Evolutionary conservation across 2,888 invertebrate species (phyloP).

Genomic region (Latheticus oryzae): DNA sequence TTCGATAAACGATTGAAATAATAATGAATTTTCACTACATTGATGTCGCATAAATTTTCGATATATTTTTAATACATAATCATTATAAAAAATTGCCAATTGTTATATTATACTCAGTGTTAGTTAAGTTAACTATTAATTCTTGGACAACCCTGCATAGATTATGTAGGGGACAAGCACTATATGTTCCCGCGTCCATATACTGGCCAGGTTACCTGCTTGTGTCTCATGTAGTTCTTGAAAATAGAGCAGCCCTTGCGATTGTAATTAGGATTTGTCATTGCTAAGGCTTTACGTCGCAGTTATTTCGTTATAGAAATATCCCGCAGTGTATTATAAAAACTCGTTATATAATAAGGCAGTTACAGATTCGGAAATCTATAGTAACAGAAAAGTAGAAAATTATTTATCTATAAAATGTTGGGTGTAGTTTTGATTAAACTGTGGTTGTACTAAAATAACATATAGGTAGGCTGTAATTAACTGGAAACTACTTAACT

Average conservation of each 20-base stretch:
- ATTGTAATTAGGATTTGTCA: conserved; percentile 55
- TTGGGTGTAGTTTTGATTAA: conserved; percentile 48
- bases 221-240: conserved; percentile 55
- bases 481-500: conserved; percentile 54
- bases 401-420: conserved; percentile 10
- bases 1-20: conserved; percentile 31
- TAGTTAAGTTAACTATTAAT: background rate
- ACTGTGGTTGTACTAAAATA: conserved; percentile 49
- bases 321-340: conserved; percentile 25
- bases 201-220: conserved; percentile 42
- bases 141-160: conserved; percentile 35
- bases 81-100: too few species aligned
- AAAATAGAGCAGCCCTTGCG: conserved; percentile 56
- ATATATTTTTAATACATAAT: too few species aligned
- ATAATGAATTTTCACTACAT: conserved; percentile 21
- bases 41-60: conserved; percentile 19
- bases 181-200: conserved; percentile 43
- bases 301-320: conserved; percentile 27
- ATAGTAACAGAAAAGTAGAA: too few species aligned
- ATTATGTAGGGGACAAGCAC: conserved; percentile 39
- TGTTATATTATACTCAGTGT: too few species aligned
- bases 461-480: conserved; percentile 52
- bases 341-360: too few species aligned
- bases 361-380: too few species aligned
- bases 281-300: conserved; percentile 46